Base-by-base conservation (phyloP, 1,140 invertebrate genomes). In the Latrodectus geometricus region DNA sequence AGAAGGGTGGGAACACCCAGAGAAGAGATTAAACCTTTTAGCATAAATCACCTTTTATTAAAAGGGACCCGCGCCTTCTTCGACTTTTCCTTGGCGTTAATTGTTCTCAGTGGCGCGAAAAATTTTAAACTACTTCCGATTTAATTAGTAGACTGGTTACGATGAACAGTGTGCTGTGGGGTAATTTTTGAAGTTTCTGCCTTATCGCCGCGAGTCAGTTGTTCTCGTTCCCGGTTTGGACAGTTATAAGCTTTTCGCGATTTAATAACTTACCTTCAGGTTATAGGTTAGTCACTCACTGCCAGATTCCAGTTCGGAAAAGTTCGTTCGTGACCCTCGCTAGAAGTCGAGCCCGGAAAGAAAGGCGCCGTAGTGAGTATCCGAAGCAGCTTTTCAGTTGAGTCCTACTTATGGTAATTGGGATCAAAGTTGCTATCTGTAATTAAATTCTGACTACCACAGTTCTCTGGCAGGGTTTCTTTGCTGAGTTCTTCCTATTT, bases 21-120 rank as follows among this genome's bases (percentile, higher is more conserved):
- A 61, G 17, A 61, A 17, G 54, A 84, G 82, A 76, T 84, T 76
- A 84, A 84, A 74, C 72, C 82, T 84, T 84, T 84, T 84, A 84
- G 82, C 73, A 84, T 84, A 84, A 84, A 84, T 84, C 82, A 84
- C 82, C 82, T 84, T 84, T 84, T 84, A 84, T 84, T 84, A 84
- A 84, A 84, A 76, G 82, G 56, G 54, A 61, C 61, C 66, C 80
- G 70, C 80, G 50, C 80, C 52, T 82, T 54, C 73, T 73, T 68
- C 61, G 70, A 74, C 80, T 61, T 61, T n/a, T 84, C 49, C 35
- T 61, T 65, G 80, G 73, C 82, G 82, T 84, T 84, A 84, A 84
- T 84, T 84, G 82, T 84, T 84, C 82, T 35, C 73, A 84, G 82
- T 84, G 82, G 73, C 82, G 82, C 82, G 82, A 84, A 84, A 84